Evolutionary conservation across 2,888 invertebrate genomes (phyloP).

Genomic region (Tetropium fuscum): DNA sequence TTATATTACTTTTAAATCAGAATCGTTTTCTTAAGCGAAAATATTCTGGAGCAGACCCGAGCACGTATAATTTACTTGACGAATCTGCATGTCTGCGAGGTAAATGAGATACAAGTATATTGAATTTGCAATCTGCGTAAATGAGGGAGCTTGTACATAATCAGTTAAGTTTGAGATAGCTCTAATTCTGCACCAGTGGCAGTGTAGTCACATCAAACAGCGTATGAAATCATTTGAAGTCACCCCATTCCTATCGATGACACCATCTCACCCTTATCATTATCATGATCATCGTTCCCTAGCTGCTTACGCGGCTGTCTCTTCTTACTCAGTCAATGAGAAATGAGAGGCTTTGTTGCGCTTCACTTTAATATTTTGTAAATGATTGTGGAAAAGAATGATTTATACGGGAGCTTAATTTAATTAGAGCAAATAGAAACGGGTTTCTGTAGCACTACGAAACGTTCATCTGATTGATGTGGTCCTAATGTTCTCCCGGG

Average conservation of each 20-base stretch:
- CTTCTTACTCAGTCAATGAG: conserved; percentile 10
- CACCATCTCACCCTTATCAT: conserved; percentile 30
- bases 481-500: background rate
- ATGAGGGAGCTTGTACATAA: conserved; percentile 36
- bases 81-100: conserved; percentile 7
- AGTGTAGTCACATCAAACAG: conserved; percentile 36
- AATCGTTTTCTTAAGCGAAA: too few relatives aligned
- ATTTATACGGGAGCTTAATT: conserved; percentile 8
- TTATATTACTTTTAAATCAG: too few relatives aligned
- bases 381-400: conserved; percentile 3
- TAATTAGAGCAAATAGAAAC: conserved; percentile 2
- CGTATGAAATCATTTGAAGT: conserved; percentile 39
- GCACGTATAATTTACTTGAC: conserved; percentile 6
- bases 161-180: conserved; percentile 40
- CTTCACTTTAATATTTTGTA: conserved; percentile 9
- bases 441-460: background rate
- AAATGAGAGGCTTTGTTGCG: conserved; percentile 3
- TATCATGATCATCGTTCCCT: conserved; percentile 19
- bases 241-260: conserved; percentile 34
- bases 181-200: conserved; percentile 41
- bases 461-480: background rate
- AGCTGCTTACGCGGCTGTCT: background rate
- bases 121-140: conserved; percentile 44
- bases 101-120: conserved; percentile 31
- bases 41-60: background rate